A percentile compares a stretch with the other conserved stretches of the same genome.
These are phyloP conservation scores for Acanthochromis polyacanthus DNA, from an alignment of 2,113 vertebrate species.

Conservation along the genomic window DNA sequence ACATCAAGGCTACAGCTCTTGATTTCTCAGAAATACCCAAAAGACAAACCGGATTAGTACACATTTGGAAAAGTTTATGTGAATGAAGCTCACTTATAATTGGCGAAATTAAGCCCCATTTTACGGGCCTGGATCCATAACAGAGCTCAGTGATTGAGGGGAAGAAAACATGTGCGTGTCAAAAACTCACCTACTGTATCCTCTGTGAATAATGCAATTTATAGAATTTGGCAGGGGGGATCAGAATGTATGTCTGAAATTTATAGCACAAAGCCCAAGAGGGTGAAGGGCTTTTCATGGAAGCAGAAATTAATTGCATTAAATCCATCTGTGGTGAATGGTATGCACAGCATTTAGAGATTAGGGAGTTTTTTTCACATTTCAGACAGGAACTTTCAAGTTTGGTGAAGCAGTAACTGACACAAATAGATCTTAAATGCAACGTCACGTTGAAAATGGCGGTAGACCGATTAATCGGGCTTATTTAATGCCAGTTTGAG, in stretches of 20 bases:
- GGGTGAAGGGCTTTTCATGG: slow-evolving; percentile 24
- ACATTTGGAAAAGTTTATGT: slow-evolving; percentile 65
- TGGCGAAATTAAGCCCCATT: slow-evolving; percentile 48
- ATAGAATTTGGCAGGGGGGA: neutral
- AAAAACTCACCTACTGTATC: slow-evolving; percentile 24
- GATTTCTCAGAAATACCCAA: slow-evolving; percentile 59
- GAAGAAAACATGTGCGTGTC: neutral
- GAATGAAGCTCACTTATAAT: slow-evolving; percentile 59
- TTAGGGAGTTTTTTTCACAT: neutral
- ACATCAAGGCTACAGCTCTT: slow-evolving; percentile 45
- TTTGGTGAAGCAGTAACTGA: neutral
- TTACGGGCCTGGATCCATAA: slow-evolving; percentile 29
- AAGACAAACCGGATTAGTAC: slow-evolving; percentile 64
- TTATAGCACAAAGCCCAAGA: slow-evolving; percentile 1
- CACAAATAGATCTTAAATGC: neutral
- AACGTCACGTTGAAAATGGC: neutral
- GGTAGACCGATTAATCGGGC: neutral
- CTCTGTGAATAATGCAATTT: slow-evolving; percentile 36
- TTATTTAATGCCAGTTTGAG: no score
- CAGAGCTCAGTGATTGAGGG: neutral
- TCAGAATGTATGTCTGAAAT: slow-evolving; percentile 22
- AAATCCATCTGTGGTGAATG: neutral
- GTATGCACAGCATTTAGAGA: slow-evolving; percentile 14
- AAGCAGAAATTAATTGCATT: slow-evolving; percentile 32
- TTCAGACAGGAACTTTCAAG: neutral